phyloP scores from a whole-genome alignment of 2,888 invertebrate species.

The Tiphia femorata region DNA sequence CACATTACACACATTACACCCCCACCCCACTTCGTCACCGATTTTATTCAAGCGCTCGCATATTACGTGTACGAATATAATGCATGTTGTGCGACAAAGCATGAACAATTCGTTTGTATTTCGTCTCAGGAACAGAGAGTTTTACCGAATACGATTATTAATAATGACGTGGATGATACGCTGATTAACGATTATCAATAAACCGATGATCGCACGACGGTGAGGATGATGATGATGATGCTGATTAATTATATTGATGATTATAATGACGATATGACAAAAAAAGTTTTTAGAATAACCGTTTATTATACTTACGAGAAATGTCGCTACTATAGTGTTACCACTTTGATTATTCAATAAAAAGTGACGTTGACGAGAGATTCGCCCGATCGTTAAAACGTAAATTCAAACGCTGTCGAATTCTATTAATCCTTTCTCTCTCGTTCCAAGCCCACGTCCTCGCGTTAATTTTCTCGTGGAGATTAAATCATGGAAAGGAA shows the following conservation, averaged over 20 bases:
- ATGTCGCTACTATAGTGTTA: conserved; percentile 58
- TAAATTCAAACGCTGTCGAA: no score
- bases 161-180: not conserved
- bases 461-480: no score
- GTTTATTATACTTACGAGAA: conserved; percentile 46
- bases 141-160: conserved; percentile 28
- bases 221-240: conserved; percentile 18
- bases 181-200: not conserved
- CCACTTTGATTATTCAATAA: conserved; percentile 62
- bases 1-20: conserved; percentile 15
- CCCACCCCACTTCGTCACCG: no score
- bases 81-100: conserved; percentile 18
- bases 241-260: conserved; percentile 11
- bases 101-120: conserved; percentile 37
- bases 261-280: conserved; percentile 9
- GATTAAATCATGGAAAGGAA: no score
- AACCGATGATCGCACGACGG: not conserved
- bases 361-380: conserved; percentile 51
- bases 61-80: conserved; percentile 20
- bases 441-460: no score
- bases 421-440: no score
- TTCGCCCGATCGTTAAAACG: no score
- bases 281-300: conserved; percentile 42
- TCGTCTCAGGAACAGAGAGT: conserved; percentile 39
- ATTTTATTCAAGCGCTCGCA: conserved; percentile 38